These are phyloP conservation scores for Argyrosomus japonicus DNA, from an alignment of 2,113 vertebrate genomes.

Conservation along the genomic window DNA sequence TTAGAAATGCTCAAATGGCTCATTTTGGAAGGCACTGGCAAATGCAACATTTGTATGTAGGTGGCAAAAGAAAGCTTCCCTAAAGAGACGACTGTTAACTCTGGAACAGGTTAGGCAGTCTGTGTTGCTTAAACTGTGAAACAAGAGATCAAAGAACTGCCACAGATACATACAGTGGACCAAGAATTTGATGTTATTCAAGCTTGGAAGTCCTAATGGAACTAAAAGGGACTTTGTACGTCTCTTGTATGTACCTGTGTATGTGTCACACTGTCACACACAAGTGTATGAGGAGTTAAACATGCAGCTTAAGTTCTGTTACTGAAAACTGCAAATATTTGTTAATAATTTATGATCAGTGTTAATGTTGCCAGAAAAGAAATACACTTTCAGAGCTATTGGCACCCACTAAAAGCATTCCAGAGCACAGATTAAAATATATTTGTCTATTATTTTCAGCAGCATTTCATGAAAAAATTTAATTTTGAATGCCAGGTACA, in stretches of 20 bases:
- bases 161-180: slow-evolving; percentile 26
- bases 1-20: not conserved
- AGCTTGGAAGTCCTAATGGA: slow-evolving; percentile 43
- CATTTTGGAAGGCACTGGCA: slow-evolving; percentile 1
- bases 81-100: slow-evolving; percentile 26
- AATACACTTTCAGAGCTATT: not conserved
- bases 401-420: not conserved
- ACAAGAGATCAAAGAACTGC: slow-evolving; percentile 42
- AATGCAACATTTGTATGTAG: slow-evolving; percentile 18
- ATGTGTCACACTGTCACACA: not conserved
- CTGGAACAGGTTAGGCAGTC: slow-evolving; percentile 12
- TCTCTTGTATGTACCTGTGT: slow-evolving; percentile 16
- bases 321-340: slow-evolving; percentile 28
- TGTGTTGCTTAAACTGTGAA: slow-evolving; percentile 36
- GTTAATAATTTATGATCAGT: slow-evolving; percentile 3
- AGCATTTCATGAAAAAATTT: not conserved
- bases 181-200: slow-evolving; percentile 27
- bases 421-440: not conserved
- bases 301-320: not conserved
- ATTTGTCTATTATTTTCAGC: not conserved
- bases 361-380: slow-evolving; percentile 16
- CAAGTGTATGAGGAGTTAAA: slow-evolving; percentile 22
- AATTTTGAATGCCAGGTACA: not conserved
- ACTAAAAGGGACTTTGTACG: slow-evolving; percentile 33
- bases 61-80: slow-evolving; percentile 25